Base-by-base conservation (phyloP, 2,888 invertebrate species). In the Malthinus flaveolus region DNA sequence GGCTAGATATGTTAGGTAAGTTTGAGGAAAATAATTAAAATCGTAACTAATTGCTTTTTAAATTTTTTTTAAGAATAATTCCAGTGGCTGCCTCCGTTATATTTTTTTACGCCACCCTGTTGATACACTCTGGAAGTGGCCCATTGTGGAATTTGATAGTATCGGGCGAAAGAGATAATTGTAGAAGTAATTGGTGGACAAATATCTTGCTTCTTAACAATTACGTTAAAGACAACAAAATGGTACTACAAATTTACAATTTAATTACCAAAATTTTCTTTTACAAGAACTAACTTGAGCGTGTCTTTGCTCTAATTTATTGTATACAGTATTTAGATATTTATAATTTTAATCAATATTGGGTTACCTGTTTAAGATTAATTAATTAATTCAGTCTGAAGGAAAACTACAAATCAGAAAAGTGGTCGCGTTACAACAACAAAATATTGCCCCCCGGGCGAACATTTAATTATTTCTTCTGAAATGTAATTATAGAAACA, bases 161-260 rank as follows among this genome's bases (percentile, higher is more conserved):
- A 7, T 77, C 78, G 0, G 74, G 68, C 1, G 85, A 87, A 59
- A 80, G 80, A 0, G 75, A 71, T 1, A 78, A 80, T 13, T 87
- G 87, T 65, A 75, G 80, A 34, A 76, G 81, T 53, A 85, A 84
- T 69, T 87, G 87, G 86, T 87, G 87, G 87, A 72, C 83, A 1
- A 85, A 82, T 68, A 68, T 87, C 0, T 74, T 87, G 1, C 86
- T 86, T 79, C 69, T 87, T 32, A 83, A 77, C 70, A 87, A 87
- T 69, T 86, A 86, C 62, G 73, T 85, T 3, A 81, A 84, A 63
- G 78, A 78, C 1, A 80, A 84, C 47, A 79, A 84, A 68, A 82
- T 84, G 71, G 87, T 87, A 72, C 81, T 82, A 68, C 1, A n/a
- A 6, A 8, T 31, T 10, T 23, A 49, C 12, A 23, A 5, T 2